Base-by-base conservation (phyloP, 2,888 invertebrate genomes). In the Tromatobia lineatoria region DNA sequence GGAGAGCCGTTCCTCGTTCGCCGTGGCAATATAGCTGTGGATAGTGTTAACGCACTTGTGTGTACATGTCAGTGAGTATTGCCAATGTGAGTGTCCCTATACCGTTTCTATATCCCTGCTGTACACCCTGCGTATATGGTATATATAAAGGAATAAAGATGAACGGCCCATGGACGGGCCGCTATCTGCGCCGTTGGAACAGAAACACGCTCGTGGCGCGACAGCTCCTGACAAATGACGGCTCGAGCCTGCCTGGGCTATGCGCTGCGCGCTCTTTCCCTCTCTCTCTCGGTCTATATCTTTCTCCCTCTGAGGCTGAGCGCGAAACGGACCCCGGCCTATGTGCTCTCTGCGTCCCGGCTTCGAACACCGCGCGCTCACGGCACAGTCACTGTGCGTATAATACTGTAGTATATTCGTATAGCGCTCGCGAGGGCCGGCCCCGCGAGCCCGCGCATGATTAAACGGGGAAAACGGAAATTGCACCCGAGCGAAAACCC, bases 181-280 rank as follows among this genome's bases (percentile, higher is more conserved):
- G 93, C 93, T 93, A 93, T 93, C 93, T 92, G 93, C 93, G 91
- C 91, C 90, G 91, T 87, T 91, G 93, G 91, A 93, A 93, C 93
- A 92, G 93, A 92, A 93, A 93, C 93, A 93, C 93, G 93, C 91
- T 93, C 91, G 91, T 90, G 91, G 90, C 91, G 92, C 93, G 93
- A 93, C 93, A 93, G 93, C 93, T 91, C 92, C 93, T 93, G 93
- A 93, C 93, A 93, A 93, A 93, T 93, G 93, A 93, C 92, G 93
- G 91, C 92, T 92, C 92, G 91, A 92, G 90, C 92, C 66, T 70
- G 47, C 64, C 67, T 70, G 38, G 76, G 61, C 52, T 66, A 64
- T 34, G 61, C 59, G 47, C 78, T 67, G 61, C 8, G 47, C 52
- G 34, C n/a, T 25, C 73, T 45, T 71, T 38, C 61, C 52, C 76